Conservation (phyloP, 1,140 invertebrate genomes). For the Lepidostoma basale region DNA sequence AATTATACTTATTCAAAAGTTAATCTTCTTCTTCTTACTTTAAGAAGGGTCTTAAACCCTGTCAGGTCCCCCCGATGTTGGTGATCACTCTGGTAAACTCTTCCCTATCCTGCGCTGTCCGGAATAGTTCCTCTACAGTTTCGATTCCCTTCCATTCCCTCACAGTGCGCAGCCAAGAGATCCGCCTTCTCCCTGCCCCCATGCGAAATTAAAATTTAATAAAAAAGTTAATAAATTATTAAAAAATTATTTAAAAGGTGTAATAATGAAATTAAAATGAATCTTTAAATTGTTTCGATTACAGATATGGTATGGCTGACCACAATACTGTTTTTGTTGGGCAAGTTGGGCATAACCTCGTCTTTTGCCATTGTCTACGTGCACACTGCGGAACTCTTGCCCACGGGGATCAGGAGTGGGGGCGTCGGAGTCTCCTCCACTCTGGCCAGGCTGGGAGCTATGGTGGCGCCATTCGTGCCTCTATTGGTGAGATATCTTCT, state of each 20-base stretch:
- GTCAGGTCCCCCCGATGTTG: no score
- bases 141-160: no score
- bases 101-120: no score
- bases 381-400: slow-evolving; percentile 68
- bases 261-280: not conserved
- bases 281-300: slow-evolving; percentile 11
- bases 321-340: slow-evolving; percentile 65
- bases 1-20: no score
- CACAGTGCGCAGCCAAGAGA: no score
- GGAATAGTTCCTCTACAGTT: no score
- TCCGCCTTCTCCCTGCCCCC: no score
- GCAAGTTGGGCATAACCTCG: slow-evolving; percentile 68
- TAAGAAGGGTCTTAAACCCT: no score
- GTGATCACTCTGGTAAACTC: no score
- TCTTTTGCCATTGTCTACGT: slow-evolving; percentile 68
- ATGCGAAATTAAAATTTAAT: no score
- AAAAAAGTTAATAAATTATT: no score
- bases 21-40: no score
- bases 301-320: slow-evolving; percentile 59
- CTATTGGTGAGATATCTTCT: slow-evolving; percentile 64
- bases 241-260: not conserved
- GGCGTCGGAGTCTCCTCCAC: slow-evolving; percentile 67
- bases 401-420: slow-evolving; percentile 64
- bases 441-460: slow-evolving; percentile 65
- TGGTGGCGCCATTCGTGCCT: slow-evolving; percentile 67